Conservation (phyloP, 2,797 vertebrate genomes). For the Gambelia wislizenii region DNA sequence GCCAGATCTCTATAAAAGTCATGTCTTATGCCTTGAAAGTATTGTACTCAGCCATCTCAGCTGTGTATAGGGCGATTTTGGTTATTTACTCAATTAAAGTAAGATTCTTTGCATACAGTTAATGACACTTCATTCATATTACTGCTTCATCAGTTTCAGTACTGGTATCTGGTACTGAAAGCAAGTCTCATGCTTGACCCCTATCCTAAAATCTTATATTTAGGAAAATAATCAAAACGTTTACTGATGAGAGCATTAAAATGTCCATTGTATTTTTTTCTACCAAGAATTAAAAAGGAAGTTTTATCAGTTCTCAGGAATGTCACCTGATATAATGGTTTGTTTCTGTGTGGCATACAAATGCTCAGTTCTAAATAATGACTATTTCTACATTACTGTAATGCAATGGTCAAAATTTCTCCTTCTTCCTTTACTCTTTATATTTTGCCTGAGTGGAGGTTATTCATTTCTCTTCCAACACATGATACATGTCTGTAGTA, state of each 20-base stretch:
- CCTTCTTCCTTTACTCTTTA: neutral
- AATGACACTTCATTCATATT: neutral
- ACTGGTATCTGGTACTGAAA: neutral
- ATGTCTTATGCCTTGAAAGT: neutral
- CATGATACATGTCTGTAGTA: constrained; percentile 15
- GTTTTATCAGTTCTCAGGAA: neutral
- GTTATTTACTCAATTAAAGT: too few species aligned
- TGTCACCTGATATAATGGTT: neutral
- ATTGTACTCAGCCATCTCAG: too few species aligned
- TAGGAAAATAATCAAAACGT: neutral
- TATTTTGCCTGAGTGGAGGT: neutral
- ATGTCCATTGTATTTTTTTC: neutral
- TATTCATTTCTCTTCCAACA: neutral
- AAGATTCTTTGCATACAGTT: neutral
- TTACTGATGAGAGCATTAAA: neutral
- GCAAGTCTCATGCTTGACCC: neutral
- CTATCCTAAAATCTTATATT: neutral
- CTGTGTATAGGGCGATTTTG: neutral
- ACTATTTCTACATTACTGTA: neutral
- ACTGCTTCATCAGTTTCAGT: neutral
- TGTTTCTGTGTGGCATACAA: neutral
- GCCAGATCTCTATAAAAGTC: neutral
- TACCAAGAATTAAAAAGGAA: neutral
- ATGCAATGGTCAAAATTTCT: neutral
- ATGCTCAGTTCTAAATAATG: neutral